Evolutionary conservation across 2,113 vertebrate species (phyloP), one percentile per base, ranked within the genome.

Genomic region (Hoplias malabaricus): DNA sequence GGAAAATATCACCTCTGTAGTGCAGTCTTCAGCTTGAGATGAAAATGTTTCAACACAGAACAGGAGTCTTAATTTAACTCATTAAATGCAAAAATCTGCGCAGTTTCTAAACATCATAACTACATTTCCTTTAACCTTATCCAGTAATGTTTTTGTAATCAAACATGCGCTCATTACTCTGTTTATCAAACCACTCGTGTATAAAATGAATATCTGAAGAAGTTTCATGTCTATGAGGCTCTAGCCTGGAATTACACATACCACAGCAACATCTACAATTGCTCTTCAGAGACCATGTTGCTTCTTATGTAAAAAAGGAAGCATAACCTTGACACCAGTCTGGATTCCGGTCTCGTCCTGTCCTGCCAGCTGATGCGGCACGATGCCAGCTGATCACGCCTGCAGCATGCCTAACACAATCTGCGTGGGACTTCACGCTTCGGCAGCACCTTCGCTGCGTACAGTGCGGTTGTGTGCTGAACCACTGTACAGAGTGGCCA

Each of bases 231-330:
- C n/a, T n/a, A n/a, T n/a, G n/a, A n/a, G n/a, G n/a, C n/a, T n/a
- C n/a, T n/a, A n/a, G n/a, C n/a, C n/a, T 68, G 53, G 33, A 48
- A 78, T 86, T 84, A 83, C 70, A 70, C 65, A 46, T 31, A 81
- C 69, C 43, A 54, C 79, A 77, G 78, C 68, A 57, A 71, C 85
- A 77, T n/a, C 36, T 83, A 82, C 54, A 42, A 50, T 68, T 43
- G 19, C 43, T 69, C 70, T 59, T 33, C n/a, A 2, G 43, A 67
- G 50, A 59, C 59, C 57, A 65, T 38, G 46, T 75, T 54, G 38
- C 74, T 36, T 56, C 62, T 56, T 56, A 57, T 6, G 25, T 68
- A 77, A 68, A 57, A n/a, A 31, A 36, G 12, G 62, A 68, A 77
- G 63, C 21, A n/a, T 68, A 65, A 77, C 65, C 50, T 77, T 77